Base-by-base conservation (phyloP, 1,140 invertebrate species). In the Cheumatopsyche charites region DNA sequence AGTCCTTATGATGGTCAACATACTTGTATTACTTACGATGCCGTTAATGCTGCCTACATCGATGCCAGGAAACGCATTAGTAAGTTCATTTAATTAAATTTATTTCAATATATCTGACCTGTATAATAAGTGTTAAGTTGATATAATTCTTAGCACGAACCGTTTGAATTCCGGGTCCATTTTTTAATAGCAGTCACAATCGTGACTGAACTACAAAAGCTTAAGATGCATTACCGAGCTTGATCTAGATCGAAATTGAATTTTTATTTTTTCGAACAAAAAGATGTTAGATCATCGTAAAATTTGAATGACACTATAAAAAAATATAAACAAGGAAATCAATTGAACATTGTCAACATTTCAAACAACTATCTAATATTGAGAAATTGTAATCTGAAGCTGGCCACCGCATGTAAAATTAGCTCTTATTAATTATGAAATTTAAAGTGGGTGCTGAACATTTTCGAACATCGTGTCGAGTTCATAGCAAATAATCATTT, bases 1-100 rank as follows among this genome's bases (percentile, higher is more conserved):
- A 92, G 91, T 67, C 85, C 87, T 49, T 87, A 89, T 67, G 87
- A 87, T 74, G 90, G 89, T 45, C 87, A 90, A 61, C 89, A 91
- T 73, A 91, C 91, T 21, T 97, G 94, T 81, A 95, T 97, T 78
- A 95, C 94, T 12, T 96, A 95, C 80, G 92, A 95, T 77, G 94
- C 94, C 36, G 88, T 97, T 62, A 95, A 97, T 84, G 89, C 91
- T 71, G 94, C 95, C 41, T 95, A 95, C 82, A 80, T 91, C 63
- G 91, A 95, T 79, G 94, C 94, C 13, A 88, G 92, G 76, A 92
- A 93, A 80, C 89, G 92, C 83, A 91, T 94, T 78, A 86, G 92
- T 92, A 88, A 68, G 66, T 55, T 62, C 11, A 29, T 67, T 23
- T 61, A 15, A 23, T 61, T 61, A 9, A 61, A 26, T 6, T 25